Evolutionary conservation across 2,888 invertebrate species (phyloP).

Genomic region (Conistra vaccinii): DNA sequence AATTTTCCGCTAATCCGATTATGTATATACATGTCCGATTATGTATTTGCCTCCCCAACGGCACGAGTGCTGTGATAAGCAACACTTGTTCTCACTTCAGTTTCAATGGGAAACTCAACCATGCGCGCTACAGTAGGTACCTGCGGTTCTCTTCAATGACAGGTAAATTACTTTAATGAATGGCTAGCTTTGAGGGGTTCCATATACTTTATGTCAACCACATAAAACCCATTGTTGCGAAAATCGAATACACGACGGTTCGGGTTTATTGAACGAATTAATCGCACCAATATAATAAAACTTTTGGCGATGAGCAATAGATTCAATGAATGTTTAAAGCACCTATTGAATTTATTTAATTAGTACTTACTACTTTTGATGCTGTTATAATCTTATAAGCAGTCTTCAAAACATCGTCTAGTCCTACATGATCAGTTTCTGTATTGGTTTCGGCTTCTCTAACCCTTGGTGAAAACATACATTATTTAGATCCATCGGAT

Average conservation of each 20-base stretch:
- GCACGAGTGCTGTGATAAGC: constrained; percentile 11
- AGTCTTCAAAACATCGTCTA: neutral
- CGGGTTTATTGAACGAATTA: constrained; percentile 10
- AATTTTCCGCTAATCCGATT: too few relatives aligned
- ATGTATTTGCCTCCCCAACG: neutral
- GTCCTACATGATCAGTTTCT: neutral
- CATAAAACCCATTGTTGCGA: constrained; percentile 6
- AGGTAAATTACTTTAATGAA: constrained; percentile 20
- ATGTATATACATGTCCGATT: too few relatives aligned
- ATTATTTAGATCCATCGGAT: neutral
- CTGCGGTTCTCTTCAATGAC: neutral
- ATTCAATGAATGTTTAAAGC: constrained; percentile 1
- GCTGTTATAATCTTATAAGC: neutral
- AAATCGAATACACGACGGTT: neutral
- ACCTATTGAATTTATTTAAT: neutral
- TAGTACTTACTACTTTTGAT: neutral
- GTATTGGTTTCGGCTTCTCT: neutral
- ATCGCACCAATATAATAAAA: constrained; percentile 9
- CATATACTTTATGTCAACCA: neutral
- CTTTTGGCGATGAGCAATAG: constrained; percentile 4
- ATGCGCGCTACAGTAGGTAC: neutral
- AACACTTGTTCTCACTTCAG: constrained; percentile 13
- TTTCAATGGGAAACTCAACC: constrained; percentile 4
- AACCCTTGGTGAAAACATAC: neutral
- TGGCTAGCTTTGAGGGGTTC: constrained; percentile 7